Percentiles rank a stretch among this genome's conserved stretches.
Evolutionary conservation across 2,113 vertebrate genomes (phyloP).

Genomic region (Mellivora capensis): DNA sequence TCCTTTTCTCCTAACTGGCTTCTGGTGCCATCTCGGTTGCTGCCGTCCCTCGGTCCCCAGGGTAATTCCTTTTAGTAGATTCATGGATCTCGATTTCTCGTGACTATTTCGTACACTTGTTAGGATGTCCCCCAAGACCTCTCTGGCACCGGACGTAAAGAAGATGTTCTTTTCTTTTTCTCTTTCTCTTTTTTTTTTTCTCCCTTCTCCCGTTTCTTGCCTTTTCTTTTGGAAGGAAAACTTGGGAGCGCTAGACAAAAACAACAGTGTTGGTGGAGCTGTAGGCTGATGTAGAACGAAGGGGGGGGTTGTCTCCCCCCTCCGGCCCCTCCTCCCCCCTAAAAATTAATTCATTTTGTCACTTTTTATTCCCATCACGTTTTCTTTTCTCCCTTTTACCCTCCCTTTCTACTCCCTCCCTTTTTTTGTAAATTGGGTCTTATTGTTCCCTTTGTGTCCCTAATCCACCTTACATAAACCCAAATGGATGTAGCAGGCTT

Average conservation of each 20-base stretch:
- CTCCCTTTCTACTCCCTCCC: conserved; percentile 66
- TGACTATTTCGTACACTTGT: conserved; percentile 38
- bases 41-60: not conserved
- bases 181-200: not conserved
- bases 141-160: not conserved
- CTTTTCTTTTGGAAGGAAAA: conserved; percentile 9
- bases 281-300: not conserved
- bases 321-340: conserved; percentile 10
- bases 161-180: not conserved
- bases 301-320: not conserved
- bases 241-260: conserved; percentile 52
- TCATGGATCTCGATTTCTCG: not conserved
- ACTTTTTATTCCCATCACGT: conserved; percentile 80
- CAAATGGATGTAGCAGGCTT: conserved; percentile 71
- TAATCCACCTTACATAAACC: conserved; percentile 79
- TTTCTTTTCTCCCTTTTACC: conserved; percentile 71
- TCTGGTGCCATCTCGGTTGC: not conserved
- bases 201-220: not conserved
- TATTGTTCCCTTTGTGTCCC: conserved; percentile 79
- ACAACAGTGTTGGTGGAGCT: not conserved
- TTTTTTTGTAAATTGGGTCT: conserved; percentile 80
- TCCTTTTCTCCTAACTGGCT: not conserved
- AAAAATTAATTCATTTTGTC: conserved; percentile 75
- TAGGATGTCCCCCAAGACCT: conserved; percentile 35
- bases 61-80: not conserved